Evolutionary conservation across 2,797 vertebrate species (phyloP).

Genomic region (Glyptemys insculpta): DNA sequence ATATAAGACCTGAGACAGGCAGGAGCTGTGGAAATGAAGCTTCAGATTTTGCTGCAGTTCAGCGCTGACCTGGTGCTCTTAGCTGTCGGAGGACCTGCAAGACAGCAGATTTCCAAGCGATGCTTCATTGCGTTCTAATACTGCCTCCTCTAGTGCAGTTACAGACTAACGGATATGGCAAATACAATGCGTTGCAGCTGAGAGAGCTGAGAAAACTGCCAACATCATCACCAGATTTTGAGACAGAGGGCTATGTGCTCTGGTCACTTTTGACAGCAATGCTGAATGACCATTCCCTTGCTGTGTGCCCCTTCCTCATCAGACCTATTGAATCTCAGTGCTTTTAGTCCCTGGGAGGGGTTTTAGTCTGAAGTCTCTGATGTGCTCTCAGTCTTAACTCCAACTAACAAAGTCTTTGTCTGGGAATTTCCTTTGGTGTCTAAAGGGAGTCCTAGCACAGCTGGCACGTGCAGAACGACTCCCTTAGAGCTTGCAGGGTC

Average conservation of each 20-base stretch:
- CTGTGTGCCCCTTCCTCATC: background rate
- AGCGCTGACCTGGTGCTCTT: conserved; percentile 48
- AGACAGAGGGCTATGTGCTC: background rate
- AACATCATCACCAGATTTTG: background rate
- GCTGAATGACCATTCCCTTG: background rate
- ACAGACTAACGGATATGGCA: conserved; percentile 1
- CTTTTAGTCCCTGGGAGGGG: background rate
- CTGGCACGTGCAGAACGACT: background rate
- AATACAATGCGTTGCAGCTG: background rate
- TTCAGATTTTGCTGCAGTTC: background rate
- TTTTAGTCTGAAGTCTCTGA: background rate
- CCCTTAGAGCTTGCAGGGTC: background rate
- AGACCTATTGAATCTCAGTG: background rate
- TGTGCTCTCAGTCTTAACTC: background rate
- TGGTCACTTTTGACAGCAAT: background rate
- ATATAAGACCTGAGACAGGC: background rate
- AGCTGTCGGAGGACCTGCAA: conserved; percentile 49
- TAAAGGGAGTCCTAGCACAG: background rate
- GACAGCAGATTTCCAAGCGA: conserved; percentile 54
- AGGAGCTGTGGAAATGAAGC: background rate
- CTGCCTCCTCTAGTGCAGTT: background rate
- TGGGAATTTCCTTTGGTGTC: background rate
- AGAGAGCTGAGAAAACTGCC: background rate
- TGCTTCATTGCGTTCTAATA: background rate
- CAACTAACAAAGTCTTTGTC: background rate